Evolutionary conservation across 2,797 vertebrate species (phyloP).

Genomic region (Mormyrus proboscirostris): DNA sequence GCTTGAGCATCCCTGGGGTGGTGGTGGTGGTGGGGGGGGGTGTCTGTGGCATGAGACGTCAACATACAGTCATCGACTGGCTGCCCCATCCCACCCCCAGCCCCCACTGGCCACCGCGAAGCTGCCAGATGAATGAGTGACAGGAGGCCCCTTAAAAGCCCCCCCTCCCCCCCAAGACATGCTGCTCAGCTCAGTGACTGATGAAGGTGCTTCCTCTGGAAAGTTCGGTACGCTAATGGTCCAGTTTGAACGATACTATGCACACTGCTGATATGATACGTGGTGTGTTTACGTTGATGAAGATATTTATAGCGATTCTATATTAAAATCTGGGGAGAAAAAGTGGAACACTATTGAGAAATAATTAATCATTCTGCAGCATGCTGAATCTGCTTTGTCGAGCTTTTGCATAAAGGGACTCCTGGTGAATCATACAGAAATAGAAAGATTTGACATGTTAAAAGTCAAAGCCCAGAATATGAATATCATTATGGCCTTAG

Average conservation of each 20-base stretch:
- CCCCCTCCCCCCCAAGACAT: neutral
- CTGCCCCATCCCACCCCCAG: neutral
- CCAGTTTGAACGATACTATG: too few species aligned
- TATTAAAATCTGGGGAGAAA: slow-evolving; percentile 32
- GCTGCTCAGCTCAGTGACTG: slow-evolving; percentile 42
- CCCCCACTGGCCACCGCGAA: neutral
- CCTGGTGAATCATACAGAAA: slow-evolving; percentile 25
- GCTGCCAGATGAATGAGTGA: neutral
- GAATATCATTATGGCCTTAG: neutral
- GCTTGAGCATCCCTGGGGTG: neutral
- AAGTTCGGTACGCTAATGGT: neutral
- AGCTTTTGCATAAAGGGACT: slow-evolving; percentile 37
- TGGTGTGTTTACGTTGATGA: slow-evolving; percentile 11
- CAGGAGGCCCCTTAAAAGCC: neutral
- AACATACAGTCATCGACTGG: neutral
- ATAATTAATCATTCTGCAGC: slow-evolving; percentile 55
- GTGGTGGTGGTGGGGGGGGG: neutral
- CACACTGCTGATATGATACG: neutral
- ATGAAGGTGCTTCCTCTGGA: slow-evolving; percentile 24
- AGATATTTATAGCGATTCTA: slow-evolving; percentile 17
- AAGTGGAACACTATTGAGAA: slow-evolving; percentile 39
- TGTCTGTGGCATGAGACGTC: neutral
- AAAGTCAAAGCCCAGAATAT: neutral
- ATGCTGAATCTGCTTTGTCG: slow-evolving; percentile 50
- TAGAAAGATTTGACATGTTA: neutral